Evolutionary conservation across 2,888 invertebrate species (phyloP), one percentile per base, ranked within the genome.

Genomic region (Andrena bucephala): DNA sequence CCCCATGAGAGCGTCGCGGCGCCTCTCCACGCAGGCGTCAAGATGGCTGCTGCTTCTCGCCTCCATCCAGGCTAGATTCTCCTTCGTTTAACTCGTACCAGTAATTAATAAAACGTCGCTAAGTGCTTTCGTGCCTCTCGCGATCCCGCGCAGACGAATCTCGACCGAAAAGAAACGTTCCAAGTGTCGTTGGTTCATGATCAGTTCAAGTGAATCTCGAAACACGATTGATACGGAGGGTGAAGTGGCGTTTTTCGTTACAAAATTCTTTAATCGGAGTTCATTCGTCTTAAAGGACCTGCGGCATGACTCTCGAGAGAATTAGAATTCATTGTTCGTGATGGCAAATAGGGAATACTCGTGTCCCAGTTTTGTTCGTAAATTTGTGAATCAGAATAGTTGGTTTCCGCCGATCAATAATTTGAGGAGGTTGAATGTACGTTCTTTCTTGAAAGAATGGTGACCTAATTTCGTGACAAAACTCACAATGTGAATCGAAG

Each of bases 11-110:
- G 90, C 87, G 89, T 81, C 83, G 81, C 88, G 87, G 81, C 87
- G 90, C 73, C 69, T 69, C 76, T 68, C 52, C 79, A 91, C 93
- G 93, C 93, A 93, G 90, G 93, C 93, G 93, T 93, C 92, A 93
- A 93, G 91, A 93, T 93, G 93, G 93, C 93, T 89, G 92, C 88
- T 85, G 85, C 85, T 83, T 89, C 83, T 87, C 87, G 86, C 86
- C 90, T 90, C 90, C 89, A 89, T 88, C 87, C 87, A 85, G 74
- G 78, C 74, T 74, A 83, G 84, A 84, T 86, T 85, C 86, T 86
- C 85, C 87, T 87, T 89, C 84, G 85, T 84, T 85, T 87, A 86
- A 85, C 87, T 88, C 86, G 84, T 81, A 85, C 86, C 90, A 89
- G 87, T 90, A 89, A 90, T 90, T 90, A 89, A 91, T 88, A 88